Evolutionary conservation across 2,888 invertebrate species (phyloP).

Genomic region (Plagodis dolabraria): DNA sequence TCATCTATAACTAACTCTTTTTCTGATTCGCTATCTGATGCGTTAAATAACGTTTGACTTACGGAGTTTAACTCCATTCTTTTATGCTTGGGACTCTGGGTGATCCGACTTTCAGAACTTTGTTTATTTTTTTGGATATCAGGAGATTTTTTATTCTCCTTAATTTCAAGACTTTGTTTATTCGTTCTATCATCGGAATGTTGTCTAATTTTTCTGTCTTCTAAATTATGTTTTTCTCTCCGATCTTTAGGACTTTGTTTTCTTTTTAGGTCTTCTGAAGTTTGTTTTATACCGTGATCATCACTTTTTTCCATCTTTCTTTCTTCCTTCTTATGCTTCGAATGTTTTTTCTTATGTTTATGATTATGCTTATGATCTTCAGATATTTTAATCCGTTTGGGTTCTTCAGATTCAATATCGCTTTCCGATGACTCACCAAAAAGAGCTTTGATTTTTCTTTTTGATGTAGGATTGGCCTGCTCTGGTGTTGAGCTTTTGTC

Average conservation of each 20-base stretch:
- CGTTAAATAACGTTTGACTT: conserved; percentile 27
- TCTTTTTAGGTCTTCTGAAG: conserved; percentile 13
- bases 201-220: neutral
- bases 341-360: conserved; percentile 36
- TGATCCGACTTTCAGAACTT: neutral
- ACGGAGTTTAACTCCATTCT: neutral
- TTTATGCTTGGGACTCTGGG: no score
- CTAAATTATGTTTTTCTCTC: neutral
- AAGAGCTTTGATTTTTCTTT: conserved; percentile 78
- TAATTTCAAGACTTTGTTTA: neutral
- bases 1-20: conserved; percentile 65
- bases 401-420: conserved; percentile 53
- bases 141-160: neutral
- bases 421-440: conserved; percentile 82
- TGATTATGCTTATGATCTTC: conserved; percentile 41
- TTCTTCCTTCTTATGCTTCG: conserved; percentile 36
- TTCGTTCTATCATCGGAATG: neutral
- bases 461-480: conserved; percentile 57
- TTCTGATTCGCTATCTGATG: conserved; percentile 60
- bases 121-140: neutral
- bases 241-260: conserved; percentile 18
- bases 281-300: conserved; percentile 26
- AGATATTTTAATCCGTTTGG: conserved; percentile 54
- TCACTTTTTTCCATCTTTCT: conserved; percentile 34
- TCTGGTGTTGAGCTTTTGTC: conserved; percentile 43